Evolutionary conservation across 2,888 invertebrate species (phyloP).

Genomic region (Lutraria lutraria): DNA sequence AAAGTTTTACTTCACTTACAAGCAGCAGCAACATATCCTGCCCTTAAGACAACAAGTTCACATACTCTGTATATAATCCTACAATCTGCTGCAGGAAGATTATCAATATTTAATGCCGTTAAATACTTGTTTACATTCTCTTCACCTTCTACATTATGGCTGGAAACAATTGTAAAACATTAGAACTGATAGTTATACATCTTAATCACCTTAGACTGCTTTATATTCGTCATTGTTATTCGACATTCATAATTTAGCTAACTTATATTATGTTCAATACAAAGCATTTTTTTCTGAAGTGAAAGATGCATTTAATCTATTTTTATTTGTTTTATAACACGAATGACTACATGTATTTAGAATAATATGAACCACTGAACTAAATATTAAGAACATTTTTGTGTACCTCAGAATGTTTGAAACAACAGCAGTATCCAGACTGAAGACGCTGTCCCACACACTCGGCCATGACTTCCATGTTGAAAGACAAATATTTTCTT

Average conservation of each 20-base stretch:
- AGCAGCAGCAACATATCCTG: conserved; percentile 94
- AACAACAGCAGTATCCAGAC: conserved; percentile 98
- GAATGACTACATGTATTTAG: background rate
- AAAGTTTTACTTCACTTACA: conserved; percentile 33
- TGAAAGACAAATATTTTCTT: conserved; percentile 91
- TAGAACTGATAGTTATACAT: no score
- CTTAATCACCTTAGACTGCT: no score
- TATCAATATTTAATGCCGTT: conserved; percentile 90
- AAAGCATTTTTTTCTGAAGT: no score
- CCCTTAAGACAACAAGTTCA: conserved; percentile 95
- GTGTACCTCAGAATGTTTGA: conserved; percentile 96
- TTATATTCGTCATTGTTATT: no score
- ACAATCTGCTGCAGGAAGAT: conserved; percentile 95
- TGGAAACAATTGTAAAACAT: conserved; percentile 89
- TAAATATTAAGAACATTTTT: background rate
- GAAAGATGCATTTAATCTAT: no score
- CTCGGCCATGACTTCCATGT: conserved; percentile 93
- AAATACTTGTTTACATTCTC: conserved; percentile 4
- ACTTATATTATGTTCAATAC: no score
- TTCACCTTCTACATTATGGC: background rate
- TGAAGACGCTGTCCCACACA: conserved; percentile 91
- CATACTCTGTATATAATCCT: conserved; percentile 96
- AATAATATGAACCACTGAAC: background rate
- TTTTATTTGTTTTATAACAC: no score
- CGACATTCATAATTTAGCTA: no score